phyloP scores from a whole-genome alignment of 2,888 invertebrate genomes.

The Cryptus viduatorius region DNA sequence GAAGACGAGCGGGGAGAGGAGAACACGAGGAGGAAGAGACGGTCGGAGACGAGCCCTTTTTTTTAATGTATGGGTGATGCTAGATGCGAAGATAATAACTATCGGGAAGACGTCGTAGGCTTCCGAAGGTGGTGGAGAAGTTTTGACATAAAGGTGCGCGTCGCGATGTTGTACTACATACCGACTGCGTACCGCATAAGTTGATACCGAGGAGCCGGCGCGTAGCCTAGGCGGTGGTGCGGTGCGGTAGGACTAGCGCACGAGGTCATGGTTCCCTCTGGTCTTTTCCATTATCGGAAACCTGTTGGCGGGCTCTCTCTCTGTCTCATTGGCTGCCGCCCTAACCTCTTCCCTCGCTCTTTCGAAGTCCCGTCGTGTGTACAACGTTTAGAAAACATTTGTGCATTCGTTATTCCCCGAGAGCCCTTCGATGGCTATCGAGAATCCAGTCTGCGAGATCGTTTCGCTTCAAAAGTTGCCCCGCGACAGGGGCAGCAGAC shows the following conservation, averaged over 20 bases:
- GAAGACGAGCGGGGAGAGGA: background rate
- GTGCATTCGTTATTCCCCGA: slow-evolving; percentile 52
- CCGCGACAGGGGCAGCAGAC: slow-evolving; percentile 14
- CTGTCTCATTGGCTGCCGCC: background rate
- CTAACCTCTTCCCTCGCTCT: slow-evolving; percentile 34
- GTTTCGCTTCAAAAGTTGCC: background rate
- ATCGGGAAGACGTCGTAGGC: slow-evolving; percentile 30
- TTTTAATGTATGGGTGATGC: slow-evolving; percentile 53
- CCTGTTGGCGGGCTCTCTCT: slow-evolving; percentile 57
- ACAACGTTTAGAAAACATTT: slow-evolving; percentile 63
- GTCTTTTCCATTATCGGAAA: slow-evolving; percentile 68
- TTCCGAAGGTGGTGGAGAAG: slow-evolving; percentile 7
- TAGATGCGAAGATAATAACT: slow-evolving; percentile 41
- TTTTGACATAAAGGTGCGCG: slow-evolving; percentile 3
- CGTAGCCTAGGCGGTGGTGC: slow-evolving; percentile 50
- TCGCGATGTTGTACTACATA: background rate
- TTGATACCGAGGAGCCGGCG: background rate
- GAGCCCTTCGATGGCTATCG: slow-evolving; percentile 22
- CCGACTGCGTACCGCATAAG: background rate
- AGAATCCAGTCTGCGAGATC: slow-evolving; percentile 14
- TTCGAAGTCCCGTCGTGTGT: slow-evolving; percentile 53
- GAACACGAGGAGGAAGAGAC: slow-evolving; percentile 6
- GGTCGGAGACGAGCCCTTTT: slow-evolving; percentile 29
- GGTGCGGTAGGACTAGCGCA: slow-evolving; percentile 69
- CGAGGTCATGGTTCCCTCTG: slow-evolving; percentile 71